Percentiles rank a stretch among this genome's conserved stretches.
Evolutionary conservation across 2,888 invertebrate genomes (phyloP).

Genomic region (Operophtera brumata): DNA sequence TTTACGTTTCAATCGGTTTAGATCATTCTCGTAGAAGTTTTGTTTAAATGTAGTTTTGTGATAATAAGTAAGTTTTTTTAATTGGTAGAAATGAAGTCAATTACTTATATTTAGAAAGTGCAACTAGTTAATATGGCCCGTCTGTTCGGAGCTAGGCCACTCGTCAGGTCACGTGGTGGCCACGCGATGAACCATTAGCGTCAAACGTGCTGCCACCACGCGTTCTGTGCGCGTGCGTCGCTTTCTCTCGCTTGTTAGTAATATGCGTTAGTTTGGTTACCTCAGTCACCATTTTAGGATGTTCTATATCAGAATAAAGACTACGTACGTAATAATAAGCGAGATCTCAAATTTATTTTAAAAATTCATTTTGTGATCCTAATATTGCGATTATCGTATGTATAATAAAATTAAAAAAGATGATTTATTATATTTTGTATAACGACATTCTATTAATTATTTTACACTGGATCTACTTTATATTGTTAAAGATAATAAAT

Average conservation of each 20-base stretch:
- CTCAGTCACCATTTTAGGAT: constrained; percentile 76
- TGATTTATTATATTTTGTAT: constrained; percentile 80
- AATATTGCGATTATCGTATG: constrained; percentile 76
- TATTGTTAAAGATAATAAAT: constrained; percentile 78
- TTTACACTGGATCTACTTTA: constrained; percentile 79
- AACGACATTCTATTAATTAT: constrained; percentile 75
- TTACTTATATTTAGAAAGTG: constrained; percentile 29
- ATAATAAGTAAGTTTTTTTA: constrained; percentile 28
- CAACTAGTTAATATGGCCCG: constrained; percentile 49
- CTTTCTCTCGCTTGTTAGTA: constrained; percentile 73
- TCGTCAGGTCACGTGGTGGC: constrained; percentile 23
- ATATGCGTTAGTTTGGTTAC: constrained; percentile 68
- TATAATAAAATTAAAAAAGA: constrained; percentile 73
- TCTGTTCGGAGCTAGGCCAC: constrained; percentile 43
- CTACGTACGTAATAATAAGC: constrained; percentile 80
- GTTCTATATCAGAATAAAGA: constrained; percentile 79
- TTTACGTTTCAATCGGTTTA: constrained; percentile 17
- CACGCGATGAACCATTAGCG: constrained; percentile 4
- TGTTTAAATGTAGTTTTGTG: constrained; percentile 22
- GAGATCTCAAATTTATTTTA: constrained; percentile 81
- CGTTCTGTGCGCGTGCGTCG: constrained; percentile 32
- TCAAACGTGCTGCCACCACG: constrained; percentile 22
- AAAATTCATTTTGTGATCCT: constrained; percentile 76
- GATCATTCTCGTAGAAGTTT: constrained; percentile 15
- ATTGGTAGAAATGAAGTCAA: constrained; percentile 32